These are phyloP conservation scores for Pelodiscus sinensis DNA, from an alignment of 2,113 vertebrate genomes.

Conservation along the genomic window DNA sequence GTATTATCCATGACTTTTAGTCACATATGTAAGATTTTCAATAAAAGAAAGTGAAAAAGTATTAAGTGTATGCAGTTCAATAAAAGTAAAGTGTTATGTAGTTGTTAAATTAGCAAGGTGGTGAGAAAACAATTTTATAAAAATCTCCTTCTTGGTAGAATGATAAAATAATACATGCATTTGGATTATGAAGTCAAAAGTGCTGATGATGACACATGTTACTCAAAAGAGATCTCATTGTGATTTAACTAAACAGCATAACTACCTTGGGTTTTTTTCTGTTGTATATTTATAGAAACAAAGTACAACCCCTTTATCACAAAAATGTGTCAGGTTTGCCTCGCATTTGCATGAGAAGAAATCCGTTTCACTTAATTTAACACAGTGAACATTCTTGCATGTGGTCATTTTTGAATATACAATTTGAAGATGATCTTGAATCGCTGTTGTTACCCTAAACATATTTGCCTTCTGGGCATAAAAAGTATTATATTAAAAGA, in stretches of 20 bases:
- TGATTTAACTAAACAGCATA: constrained; percentile 30
- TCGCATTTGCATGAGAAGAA: neutral
- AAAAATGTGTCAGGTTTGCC: neutral
- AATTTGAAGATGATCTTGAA: neutral
- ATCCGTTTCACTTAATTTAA: neutral
- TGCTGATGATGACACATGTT: constrained; percentile 30
- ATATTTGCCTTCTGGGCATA: neutral
- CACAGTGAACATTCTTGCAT: neutral
- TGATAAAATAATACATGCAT: constrained; percentile 37
- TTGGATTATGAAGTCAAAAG: constrained; percentile 48
- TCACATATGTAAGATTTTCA: constrained; percentile 74
- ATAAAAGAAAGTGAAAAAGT: constrained; percentile 41
- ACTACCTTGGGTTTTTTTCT: neutral
- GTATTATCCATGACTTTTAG: constrained; percentile 61
- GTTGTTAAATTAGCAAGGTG: constrained; percentile 42
- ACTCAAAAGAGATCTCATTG: constrained; percentile 22
- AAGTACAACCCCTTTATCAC: rapidly evolving
- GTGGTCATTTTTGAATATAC: neutral
- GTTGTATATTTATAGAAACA: neutral
- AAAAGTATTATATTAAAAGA: neutral
- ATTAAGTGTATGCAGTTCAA: constrained; percentile 19
- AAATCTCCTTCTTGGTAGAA: constrained; percentile 29
- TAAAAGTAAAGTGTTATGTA: constrained; percentile 37
- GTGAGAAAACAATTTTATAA: constrained; percentile 43
- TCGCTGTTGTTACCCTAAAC: neutral